Evolutionary conservation across 2,113 vertebrate species (phyloP).

Genomic region (Macquaria australasica): DNA sequence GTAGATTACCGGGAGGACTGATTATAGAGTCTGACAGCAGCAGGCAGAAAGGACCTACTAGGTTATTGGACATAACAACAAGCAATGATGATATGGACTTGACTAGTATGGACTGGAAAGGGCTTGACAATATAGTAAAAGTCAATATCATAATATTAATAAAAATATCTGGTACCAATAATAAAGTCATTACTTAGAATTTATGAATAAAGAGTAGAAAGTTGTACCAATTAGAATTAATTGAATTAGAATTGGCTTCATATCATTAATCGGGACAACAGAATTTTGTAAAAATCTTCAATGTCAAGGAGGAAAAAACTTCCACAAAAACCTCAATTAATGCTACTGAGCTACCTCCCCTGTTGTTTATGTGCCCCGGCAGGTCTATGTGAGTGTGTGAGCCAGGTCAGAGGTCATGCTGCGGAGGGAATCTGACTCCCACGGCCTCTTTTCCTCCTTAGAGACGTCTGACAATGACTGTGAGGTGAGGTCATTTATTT

Average conservation of each 20-base stretch:
- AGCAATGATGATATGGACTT: neutral
- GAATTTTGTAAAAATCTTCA: neutral
- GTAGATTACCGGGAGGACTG: too few relatives aligned
- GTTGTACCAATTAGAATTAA: neutral
- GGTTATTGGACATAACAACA: neutral
- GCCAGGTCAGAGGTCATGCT: constrained; percentile 79
- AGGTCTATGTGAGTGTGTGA: constrained; percentile 71
- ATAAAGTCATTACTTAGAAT: neutral
- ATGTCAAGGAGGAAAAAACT: neutral
- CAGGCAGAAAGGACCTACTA: too few relatives aligned
- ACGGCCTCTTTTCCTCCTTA: constrained; percentile 76
- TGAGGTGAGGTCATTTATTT: constrained; percentile 73
- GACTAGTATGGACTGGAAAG: too few relatives aligned
- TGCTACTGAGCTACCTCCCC: neutral
- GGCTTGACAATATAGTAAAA: neutral
- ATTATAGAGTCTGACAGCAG: too few relatives aligned
- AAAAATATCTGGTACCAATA: neutral
- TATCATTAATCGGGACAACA: neutral
- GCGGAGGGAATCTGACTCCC: constrained; percentile 76
- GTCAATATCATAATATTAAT: neutral
- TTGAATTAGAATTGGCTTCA: neutral
- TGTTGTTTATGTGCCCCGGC: constrained; percentile 2
- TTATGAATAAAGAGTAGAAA: neutral
- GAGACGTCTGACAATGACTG: constrained; percentile 82
- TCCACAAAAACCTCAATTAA: neutral